Conservation (phyloP, 2,888 invertebrate species). For the Hedya salicella region DNA sequence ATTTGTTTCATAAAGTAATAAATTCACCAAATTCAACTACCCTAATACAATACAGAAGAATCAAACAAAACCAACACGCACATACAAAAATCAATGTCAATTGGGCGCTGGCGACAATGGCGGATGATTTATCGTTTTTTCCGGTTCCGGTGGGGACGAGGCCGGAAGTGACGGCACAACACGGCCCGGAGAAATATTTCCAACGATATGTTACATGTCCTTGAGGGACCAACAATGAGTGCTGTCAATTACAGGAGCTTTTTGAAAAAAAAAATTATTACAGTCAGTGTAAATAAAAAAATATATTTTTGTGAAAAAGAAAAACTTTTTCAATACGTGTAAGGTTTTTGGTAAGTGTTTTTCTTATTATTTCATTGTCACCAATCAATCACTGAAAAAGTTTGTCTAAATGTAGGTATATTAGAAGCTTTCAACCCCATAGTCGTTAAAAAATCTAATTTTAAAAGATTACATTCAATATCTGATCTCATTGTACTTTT, state of each 20-base stretch:
- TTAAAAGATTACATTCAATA: too few species aligned
- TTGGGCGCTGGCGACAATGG: slow-evolving; percentile 70
- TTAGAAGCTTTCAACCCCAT: too few species aligned
- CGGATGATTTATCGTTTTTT: slow-evolving; percentile 75
- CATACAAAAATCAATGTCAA: slow-evolving; percentile 72
- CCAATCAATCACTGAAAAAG: too few species aligned
- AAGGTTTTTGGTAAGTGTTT: too few species aligned
- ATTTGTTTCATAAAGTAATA: slow-evolving; percentile 34
- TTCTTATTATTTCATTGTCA: too few species aligned
- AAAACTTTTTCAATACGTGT: too few species aligned
- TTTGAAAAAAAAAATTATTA: slow-evolving; percentile 10
- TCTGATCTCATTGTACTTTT: too few species aligned
- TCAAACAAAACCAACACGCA: slow-evolving; percentile 32
- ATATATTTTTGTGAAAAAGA: too few species aligned
- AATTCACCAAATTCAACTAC: slow-evolving; percentile 29
- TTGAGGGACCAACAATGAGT: slow-evolving; percentile 47
- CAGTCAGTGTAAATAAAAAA: neutral
- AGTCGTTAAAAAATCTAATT: too few species aligned
- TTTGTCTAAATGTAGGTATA: too few species aligned
- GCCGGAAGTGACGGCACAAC: slow-evolving; percentile 60
- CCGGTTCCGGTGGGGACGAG: slow-evolving; percentile 57
- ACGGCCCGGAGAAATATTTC: slow-evolving; percentile 58
- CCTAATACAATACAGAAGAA: slow-evolving; percentile 32
- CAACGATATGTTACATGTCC: slow-evolving; percentile 57
- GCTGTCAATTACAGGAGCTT: slow-evolving; percentile 51